These are phyloP conservation scores for Chunga burmeisteri DNA, from an alignment of 2,113 vertebrate genomes.

Conservation along the genomic window DNA sequence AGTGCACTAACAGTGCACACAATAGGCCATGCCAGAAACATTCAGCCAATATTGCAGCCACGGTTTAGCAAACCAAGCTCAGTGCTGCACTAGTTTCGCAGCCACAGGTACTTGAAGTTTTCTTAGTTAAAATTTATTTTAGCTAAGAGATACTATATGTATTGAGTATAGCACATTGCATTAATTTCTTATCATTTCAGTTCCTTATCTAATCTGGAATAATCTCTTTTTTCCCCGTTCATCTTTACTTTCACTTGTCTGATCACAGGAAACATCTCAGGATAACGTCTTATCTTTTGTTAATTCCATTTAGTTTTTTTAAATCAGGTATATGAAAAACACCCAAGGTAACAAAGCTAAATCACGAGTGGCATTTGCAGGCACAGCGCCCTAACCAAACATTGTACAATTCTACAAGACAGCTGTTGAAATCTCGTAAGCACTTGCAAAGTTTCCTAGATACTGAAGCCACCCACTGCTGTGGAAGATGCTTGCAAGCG, in stretches of 20 bases:
- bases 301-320: background rate
- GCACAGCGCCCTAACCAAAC: background rate
- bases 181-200: background rate
- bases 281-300: background rate
- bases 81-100: background rate
- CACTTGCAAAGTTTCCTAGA: background rate
- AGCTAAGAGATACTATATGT: background rate
- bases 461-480: background rate
- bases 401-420: background rate
- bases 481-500: background rate
- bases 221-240: background rate
- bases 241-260: background rate
- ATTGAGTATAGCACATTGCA: background rate
- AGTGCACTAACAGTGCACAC: background rate
- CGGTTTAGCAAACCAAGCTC: background rate
- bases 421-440: background rate
- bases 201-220: background rate
- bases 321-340: background rate
- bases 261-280: background rate
- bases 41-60: background rate
- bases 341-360: background rate
- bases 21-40: background rate
- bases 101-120: background rate
- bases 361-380: background rate
- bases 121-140: background rate